phyloP scores from a whole-genome alignment of 2,797 vertebrate species.

The Phyllotis vaccarum region DNA sequence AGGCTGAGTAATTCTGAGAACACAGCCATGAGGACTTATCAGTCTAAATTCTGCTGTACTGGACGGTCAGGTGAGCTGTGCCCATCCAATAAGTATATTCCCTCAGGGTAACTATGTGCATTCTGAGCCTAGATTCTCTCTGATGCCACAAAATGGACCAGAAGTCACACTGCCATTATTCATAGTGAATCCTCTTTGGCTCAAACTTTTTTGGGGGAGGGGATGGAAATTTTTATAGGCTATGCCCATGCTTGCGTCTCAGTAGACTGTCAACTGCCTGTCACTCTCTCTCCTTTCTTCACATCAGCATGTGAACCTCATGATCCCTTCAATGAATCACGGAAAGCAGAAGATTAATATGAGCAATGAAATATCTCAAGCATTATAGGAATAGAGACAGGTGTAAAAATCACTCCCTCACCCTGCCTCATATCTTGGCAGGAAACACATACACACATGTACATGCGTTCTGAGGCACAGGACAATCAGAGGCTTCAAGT shows the following conservation, averaged over 20 bases:
- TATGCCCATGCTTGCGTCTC: slow-evolving; percentile 50
- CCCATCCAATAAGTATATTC: not conserved
- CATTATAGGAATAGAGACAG: slow-evolving; percentile 57
- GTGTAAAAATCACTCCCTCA: not conserved
- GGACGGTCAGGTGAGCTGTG: not conserved
- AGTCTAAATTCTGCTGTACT: not conserved
- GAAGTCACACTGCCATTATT: not conserved
- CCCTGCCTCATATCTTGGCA: not conserved
- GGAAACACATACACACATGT: slow-evolving; percentile 9
- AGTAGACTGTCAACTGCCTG: not conserved
- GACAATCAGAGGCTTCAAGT: slow-evolving; percentile 31
- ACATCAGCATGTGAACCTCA: slow-evolving; percentile 43
- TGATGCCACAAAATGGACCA: not conserved
- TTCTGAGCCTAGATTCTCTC: not conserved
- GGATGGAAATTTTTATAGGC: slow-evolving; percentile 1
- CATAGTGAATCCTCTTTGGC: not conserved
- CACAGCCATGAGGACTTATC: not conserved
- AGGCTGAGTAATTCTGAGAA: not conserved
- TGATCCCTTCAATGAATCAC: slow-evolving; percentile 70
- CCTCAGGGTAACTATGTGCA: not conserved
- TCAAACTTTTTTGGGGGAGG: not conserved
- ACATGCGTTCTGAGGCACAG: not conserved
- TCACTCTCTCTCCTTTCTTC: not conserved
- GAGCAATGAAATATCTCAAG: slow-evolving; percentile 28
- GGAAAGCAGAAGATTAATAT: slow-evolving; percentile 17